Evolutionary conservation across 2,888 invertebrate species (phyloP), one percentile per base, ranked within the genome.

Genomic region (Teleiodes luculella): DNA sequence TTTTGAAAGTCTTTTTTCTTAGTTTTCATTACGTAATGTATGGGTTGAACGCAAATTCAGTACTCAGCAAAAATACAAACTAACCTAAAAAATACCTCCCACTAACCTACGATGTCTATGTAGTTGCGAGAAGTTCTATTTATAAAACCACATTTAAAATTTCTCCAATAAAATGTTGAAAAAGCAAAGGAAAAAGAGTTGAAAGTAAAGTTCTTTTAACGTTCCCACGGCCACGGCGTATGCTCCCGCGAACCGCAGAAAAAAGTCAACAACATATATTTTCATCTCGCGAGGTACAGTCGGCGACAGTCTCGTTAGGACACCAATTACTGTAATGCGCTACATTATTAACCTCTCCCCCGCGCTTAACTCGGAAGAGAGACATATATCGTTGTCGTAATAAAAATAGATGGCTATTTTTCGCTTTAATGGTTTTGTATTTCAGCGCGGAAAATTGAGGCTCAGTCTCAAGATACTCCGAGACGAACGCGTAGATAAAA

Each of bases 301-400:
- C 67, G 62, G 20, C 60, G 64, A 70, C 68, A 68, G 62, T 56
- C 61, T 63, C 60, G 59, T 71, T 72, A 65, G 48, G 57, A 56
- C 67, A 64, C 72, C 71, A 73, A 73, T 72, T 70, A 64, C 62
- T 30, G 55, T 66, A 68, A 70, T 67, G 61, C 58, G 47, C 57
- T 60, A 65, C 66, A 70, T 67, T 75, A 73, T 72, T 67, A 73
- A 66, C 67, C 60, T 64, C 55, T 62, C 31, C 55, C 18, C 47
- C 51, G 59, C 60, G 51, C 61, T 61, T 51, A 59, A 57, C 52
- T 56, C 46, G 36, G 53, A 55, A 55, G 50, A 36, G 52, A 36
- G 56, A 41, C 53, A 66, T 68, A 64, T 67, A 65, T 67, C 57
- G 37, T 47, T 49, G 62, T 64, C 64, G 60, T 69, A 67, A 71